Evolutionary conservation across 1,140 invertebrate genomes (phyloP).

Genomic region (Cotesia vestalis): DNA sequence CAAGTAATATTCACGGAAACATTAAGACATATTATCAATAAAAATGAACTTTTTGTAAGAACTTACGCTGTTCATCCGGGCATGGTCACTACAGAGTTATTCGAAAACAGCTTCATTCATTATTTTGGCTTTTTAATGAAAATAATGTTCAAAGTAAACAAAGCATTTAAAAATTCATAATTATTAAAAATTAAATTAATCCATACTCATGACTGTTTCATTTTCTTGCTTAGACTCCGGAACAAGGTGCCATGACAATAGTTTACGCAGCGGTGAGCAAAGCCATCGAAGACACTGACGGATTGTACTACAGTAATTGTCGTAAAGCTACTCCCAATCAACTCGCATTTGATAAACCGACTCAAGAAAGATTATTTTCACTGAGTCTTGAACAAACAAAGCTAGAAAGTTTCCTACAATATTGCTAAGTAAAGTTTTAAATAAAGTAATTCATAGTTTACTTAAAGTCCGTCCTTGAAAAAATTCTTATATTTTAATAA

Average conservation of each 20-base stretch:
- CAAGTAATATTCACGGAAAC: slow-evolving; percentile 81
- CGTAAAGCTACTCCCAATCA: slow-evolving; percentile 52
- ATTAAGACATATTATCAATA: slow-evolving; percentile 72
- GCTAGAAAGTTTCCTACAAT: slow-evolving; percentile 50
- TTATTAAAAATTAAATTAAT: neutral
- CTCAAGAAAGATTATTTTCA: slow-evolving; percentile 51
- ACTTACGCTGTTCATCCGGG: slow-evolving; percentile 87
- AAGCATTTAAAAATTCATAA: too few relatives aligned
- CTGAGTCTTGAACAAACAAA: slow-evolving; percentile 55
- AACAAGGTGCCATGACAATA: slow-evolving; percentile 78
- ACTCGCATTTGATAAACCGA: slow-evolving; percentile 49
- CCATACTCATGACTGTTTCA: slow-evolving; percentile 43
- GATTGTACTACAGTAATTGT: slow-evolving; percentile 80
- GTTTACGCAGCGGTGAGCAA: slow-evolving; percentile 78
- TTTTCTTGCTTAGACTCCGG: slow-evolving; percentile 70
- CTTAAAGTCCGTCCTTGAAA: slow-evolving; percentile 14
- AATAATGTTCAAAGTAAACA: slow-evolving; percentile 71
- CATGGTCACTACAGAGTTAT: slow-evolving; percentile 85
- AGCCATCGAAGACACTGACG: slow-evolving; percentile 75
- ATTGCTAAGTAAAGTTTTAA: slow-evolving; percentile 34
- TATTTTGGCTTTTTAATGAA: slow-evolving; percentile 70
- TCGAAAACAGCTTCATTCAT: slow-evolving; percentile 73
- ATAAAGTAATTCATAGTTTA: slow-evolving; percentile 26
- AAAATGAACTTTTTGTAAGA: slow-evolving; percentile 70
- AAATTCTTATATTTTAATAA: slow-evolving; percentile 33